Base-by-base conservation (phyloP, 2,888 invertebrate species). In the Drosophila sordidula region DNA sequence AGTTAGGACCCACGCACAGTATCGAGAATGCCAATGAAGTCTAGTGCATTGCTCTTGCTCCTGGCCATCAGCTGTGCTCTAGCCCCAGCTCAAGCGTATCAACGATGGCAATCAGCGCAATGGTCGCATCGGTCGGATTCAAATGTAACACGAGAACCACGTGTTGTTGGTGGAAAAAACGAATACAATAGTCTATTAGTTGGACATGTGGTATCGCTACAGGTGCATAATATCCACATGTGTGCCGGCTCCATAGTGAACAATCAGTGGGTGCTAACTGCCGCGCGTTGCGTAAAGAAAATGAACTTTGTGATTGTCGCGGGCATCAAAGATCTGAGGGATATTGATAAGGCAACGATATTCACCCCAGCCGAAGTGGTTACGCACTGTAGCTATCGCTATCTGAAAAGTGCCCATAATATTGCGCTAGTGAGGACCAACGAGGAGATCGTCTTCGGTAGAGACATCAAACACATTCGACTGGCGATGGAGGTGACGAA, bases 201-300 rank as follows among this genome's bases (percentile, higher is more conserved):
- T 29, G 29, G 29, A 8, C 29, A 29, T 29, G 8, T 29, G 29
- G 57, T 57, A n/a, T 57, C 57, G 1, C 3, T 57, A 22, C 57
- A 57, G 32, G 1, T 41, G 1, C 1, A 4, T 3, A 3, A 12
- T 0, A 11, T 5, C 58, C 58, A 58, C 25, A 16, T 34, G 5
- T 58, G 58, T 16, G 36, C 42, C 16, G 58, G 58, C 3, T 12
- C 41, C 25, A 58, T 58, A 9, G 5, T 58, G 14, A 44, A 4
- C 22, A 3, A 14, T 3, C 34, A 44, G 25, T 58, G 58, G 58
- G 11, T 58, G 4, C 4, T 58, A 6, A 58, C 58, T 0, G 42
- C 44, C 1, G 58, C 58, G 6, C 42, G 44, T n/a, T 58, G 58
- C 26, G 50, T 44, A 4, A 8, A 26, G 5, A 12, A 58, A 0